A percentile compares a stretch with the other conserved stretches of the same genome.
These are phyloP conservation scores for Chaunax sp. DNA, from an alignment of 2,797 vertebrate species.

Conservation along the genomic window DNA sequence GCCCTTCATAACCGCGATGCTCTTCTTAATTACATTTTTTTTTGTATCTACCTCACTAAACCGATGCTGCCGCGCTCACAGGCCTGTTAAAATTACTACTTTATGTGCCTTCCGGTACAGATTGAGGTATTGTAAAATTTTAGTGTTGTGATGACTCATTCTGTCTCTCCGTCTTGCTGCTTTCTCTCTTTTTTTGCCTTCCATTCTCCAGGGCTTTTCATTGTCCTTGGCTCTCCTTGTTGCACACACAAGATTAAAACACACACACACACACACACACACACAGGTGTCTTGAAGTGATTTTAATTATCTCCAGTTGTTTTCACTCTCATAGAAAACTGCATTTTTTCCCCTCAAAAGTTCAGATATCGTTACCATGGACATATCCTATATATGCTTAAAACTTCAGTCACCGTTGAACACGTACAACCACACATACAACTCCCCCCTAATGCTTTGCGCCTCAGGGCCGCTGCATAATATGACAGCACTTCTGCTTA, in stretches of 20 bases:
- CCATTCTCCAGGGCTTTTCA: neutral
- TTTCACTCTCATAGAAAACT: neutral
- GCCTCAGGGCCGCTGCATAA: slow-evolving; percentile 62
- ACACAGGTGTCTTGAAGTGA: neutral
- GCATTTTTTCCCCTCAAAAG: neutral
- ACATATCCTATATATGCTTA: neutral
- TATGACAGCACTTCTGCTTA: slow-evolving; percentile 66
- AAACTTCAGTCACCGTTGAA: slow-evolving; percentile 7
- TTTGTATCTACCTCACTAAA: slow-evolving; percentile 63
- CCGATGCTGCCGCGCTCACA: slow-evolving; percentile 63
- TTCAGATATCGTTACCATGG: neutral
- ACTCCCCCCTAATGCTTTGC: slow-evolving; percentile 9
- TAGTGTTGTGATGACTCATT: slow-evolving; percentile 55
- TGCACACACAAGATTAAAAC: neutral
- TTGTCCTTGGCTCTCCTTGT: slow-evolving; percentile 24
- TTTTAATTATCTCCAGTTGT: neutral
- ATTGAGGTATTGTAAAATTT: slow-evolving; percentile 64
- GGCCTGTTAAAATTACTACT: slow-evolving; percentile 52
- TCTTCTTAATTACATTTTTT: slow-evolving; percentile 76
- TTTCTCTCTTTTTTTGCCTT: neutral
- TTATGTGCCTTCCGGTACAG: slow-evolving; percentile 48
- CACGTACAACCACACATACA: slow-evolving; percentile 12
- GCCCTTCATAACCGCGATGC: slow-evolving; percentile 61
- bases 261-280: neutral
- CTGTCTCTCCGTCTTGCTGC: slow-evolving; percentile 10